phyloP scores from a whole-genome alignment of 2,113 vertebrate species.

The Caranx melampygus region DNA sequence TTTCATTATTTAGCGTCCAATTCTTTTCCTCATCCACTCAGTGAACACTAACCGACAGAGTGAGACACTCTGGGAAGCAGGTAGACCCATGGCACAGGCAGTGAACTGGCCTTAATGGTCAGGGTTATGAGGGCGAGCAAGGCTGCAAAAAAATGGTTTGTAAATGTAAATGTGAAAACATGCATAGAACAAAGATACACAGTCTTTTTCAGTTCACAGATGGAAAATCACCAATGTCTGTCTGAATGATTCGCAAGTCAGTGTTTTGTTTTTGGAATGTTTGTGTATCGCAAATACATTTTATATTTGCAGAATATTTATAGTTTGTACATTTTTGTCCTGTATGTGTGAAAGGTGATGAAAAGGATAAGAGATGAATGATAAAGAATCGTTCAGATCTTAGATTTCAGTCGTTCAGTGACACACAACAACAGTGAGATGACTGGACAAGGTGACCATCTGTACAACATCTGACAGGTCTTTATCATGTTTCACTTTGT shows the following conservation, averaged over 20 bases:
- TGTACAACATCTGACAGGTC: neutral
- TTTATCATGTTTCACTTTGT: neutral
- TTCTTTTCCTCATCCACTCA: constrained; percentile 43
- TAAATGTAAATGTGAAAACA: neutral
- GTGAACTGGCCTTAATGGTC: constrained; percentile 13
- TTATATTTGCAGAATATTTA: no score
- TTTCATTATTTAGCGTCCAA: constrained; percentile 56
- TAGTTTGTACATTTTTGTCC: no score
- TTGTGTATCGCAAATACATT: no score
- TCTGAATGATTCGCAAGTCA: no score
- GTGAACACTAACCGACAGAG: constrained; percentile 46
- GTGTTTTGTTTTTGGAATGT: no score
- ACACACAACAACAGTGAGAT: neutral
- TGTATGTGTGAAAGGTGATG: no score
- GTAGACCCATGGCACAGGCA: constrained; percentile 3
- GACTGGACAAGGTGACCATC: neutral
- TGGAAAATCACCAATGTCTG: no score
- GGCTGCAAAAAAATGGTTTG: no score
- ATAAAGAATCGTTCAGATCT: neutral
- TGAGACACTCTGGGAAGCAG: constrained; percentile 33
- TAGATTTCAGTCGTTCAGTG: neutral
- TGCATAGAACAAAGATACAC: neutral
- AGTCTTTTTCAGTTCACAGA: no score
- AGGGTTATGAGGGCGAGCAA: neutral
- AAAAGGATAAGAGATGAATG: neutral